A percentile compares a stretch with the other conserved stretches of the same genome.
These are phyloP conservation scores for Montipora cactus DNA, from an alignment of 64 coral and sea anemone genomes.

Conservation along the genomic window DNA sequence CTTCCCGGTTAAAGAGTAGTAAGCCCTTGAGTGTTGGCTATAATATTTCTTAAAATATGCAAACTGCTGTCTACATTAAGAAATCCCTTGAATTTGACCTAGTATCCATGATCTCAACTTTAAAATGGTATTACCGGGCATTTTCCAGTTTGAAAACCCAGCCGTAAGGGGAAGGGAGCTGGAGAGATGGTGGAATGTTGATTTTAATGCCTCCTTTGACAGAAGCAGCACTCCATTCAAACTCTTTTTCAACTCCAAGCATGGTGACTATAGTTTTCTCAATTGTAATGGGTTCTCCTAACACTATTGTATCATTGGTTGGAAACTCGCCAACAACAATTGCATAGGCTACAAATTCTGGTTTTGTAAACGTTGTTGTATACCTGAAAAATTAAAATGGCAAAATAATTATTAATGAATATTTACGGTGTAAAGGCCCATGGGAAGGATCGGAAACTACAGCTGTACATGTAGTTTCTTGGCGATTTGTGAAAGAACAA, in stretches of 20 bases:
- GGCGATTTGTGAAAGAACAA: too few relatives aligned
- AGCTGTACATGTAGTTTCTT: too few relatives aligned
- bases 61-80: too few relatives aligned
- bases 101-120: too few relatives aligned
- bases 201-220: conserved; percentile 36
- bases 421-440: too few relatives aligned
- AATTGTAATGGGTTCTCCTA: conserved; percentile 17
- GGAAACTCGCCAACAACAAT: conserved; percentile 37
- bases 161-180: neutral
- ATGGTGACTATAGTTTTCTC: neutral
- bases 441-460: too few relatives aligned
- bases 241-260: conserved; percentile 14
- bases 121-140: neutral
- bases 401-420: neutral
- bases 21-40: too few relatives aligned
- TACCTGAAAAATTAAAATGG: conserved; percentile 3
- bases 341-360: conserved; percentile 10
- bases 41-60: too few relatives aligned
- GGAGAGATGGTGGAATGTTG: neutral
- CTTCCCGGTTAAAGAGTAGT: too few relatives aligned
- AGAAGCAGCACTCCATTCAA: conserved; percentile 8
- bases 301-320: neutral
- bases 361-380: conserved; percentile 31
- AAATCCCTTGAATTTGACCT: too few relatives aligned
- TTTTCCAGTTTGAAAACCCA: conserved; percentile 23